Evolutionary conservation across 2,888 invertebrate genomes (phyloP).

Genomic region (Archaeoteleia sp.): DNA sequence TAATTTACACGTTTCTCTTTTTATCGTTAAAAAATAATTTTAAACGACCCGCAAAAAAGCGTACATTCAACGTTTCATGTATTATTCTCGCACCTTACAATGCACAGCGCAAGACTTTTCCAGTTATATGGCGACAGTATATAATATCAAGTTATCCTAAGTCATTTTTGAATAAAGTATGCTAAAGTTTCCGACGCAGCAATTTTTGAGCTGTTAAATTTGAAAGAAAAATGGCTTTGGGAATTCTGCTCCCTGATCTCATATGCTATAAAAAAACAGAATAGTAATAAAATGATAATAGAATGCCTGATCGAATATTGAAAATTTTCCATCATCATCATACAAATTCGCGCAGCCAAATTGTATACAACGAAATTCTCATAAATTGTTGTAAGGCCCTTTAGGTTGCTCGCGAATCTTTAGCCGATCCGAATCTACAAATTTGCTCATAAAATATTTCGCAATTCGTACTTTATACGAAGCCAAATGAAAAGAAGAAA

Average conservation of each 20-base stretch:
- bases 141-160: constrained; percentile 42
- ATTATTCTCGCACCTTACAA: too few species aligned
- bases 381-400: too few species aligned
- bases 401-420: too few species aligned
- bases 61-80: too few species aligned
- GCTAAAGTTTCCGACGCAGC: constrained; percentile 37
- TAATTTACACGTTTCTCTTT: too few species aligned
- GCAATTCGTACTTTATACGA: constrained; percentile 6
- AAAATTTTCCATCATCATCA: constrained; percentile 25
- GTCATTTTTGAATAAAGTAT: constrained; percentile 43
- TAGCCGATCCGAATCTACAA: constrained; percentile 36
- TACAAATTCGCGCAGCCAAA: too few species aligned
- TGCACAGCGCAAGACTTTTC: too few species aligned
- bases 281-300: constrained; percentile 37
- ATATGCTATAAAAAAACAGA: constrained; percentile 32
- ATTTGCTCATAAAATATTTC: constrained; percentile 30
- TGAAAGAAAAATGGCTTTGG: constrained; percentile 42
- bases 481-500: constrained; percentile 34
- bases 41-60: too few species aligned
- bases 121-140: too few species aligned
- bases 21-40: too few species aligned
- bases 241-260: constrained; percentile 40
- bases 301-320: constrained; percentile 35
- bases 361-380: too few species aligned
- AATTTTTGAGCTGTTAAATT: constrained; percentile 40